Conservation (phyloP, 2,113 vertebrate species). For the Brachyhypopomus occidentalis region DNA sequence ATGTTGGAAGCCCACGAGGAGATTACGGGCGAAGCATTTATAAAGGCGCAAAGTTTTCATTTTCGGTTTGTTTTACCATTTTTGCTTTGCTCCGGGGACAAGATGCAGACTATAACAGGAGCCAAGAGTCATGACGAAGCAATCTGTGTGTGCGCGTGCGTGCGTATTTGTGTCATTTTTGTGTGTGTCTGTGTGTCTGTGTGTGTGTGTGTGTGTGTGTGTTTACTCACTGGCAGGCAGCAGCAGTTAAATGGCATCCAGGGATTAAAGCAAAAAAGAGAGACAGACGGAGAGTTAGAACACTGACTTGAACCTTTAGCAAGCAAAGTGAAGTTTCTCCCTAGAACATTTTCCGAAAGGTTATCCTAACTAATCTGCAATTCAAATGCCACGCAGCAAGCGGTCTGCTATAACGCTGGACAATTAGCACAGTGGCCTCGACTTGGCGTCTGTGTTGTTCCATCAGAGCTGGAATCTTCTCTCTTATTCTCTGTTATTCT, state of each 20-base stretch:
- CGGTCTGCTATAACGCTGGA: neutral
- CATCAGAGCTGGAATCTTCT: neutral
- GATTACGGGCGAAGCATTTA: conserved; percentile 38
- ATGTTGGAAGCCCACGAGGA: conserved; percentile 22
- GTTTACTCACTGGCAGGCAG: neutral
- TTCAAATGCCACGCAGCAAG: conserved; percentile 13
- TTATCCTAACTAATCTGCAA: conserved; percentile 21
- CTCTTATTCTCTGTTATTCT: neutral
- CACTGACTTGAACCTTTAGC: conserved; percentile 19
- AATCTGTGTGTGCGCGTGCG: neutral
- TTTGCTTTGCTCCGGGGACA: conserved; percentile 25
- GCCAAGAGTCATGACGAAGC: conserved; percentile 38
- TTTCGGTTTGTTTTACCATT: conserved; percentile 23
- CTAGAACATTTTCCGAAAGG: conserved; percentile 26
- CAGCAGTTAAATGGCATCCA: conserved; percentile 1
- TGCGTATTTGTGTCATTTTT: neutral
- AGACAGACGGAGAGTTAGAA: neutral
- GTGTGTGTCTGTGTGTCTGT: conserved; percentile 10
- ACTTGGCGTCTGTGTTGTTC: neutral
- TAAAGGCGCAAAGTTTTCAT: conserved; percentile 22
- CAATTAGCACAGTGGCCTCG: conserved; percentile 15
- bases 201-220: neutral
- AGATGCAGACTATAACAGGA: neutral
- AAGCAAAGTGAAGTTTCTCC: conserved; percentile 17
- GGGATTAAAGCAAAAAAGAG: neutral